Evolutionary conservation across 2,797 vertebrate species (phyloP), one percentile per base, ranked within the genome.

Genomic region (Chaunax sp.): DNA sequence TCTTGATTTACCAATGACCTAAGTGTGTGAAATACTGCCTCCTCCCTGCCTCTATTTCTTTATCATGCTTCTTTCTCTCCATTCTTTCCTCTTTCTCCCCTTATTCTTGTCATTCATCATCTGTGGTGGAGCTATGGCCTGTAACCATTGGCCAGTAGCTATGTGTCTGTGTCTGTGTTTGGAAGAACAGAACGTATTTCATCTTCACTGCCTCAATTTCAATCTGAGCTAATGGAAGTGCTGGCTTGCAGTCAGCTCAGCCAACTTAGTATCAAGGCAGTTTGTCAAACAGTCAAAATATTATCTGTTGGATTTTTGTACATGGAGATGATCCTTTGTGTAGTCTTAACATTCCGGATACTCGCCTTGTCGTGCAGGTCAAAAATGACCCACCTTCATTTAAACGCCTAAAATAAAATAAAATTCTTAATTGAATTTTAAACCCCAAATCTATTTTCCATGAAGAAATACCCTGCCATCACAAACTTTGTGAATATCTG

Each of bases 181-280:
- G 40, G 76, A 78, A 81, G 84, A 89, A 83, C 79, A 77, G 62
- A 80, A 85, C 85, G 85, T 87, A 92, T 94, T 93, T 94, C 54
- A 81, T 92, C 89, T 90, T 77, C 64, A 69, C 80, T 69, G 72
- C 81, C 84, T 92, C 83, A 86, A 73, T 92, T 96, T 95, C 93
- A 96, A 94, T 96, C 93, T 94, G 71, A 68, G 79, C 91, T 96
- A 96, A 97, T 96, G 95, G 94, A 92, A 90, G 66, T 86, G 87
- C 80, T 97, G 96, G 95, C 95, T 89, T 77, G 78, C 57, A 81
- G 79, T 95, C 94, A 93, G 89, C 82, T 86, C 77, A 68, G 59
- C 26, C 33, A 15, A 40, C 14, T 5, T 16, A 6, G 0, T 16
- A 40, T 15, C 14, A 40, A 15, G 14, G 38, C 3, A 40, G 14